Percentiles rank a stretch among this genome's conserved stretches.
Evolutionary conservation across 2,113 vertebrate species (phyloP).

Genomic region (Beaufortia kweichowensis): DNA sequence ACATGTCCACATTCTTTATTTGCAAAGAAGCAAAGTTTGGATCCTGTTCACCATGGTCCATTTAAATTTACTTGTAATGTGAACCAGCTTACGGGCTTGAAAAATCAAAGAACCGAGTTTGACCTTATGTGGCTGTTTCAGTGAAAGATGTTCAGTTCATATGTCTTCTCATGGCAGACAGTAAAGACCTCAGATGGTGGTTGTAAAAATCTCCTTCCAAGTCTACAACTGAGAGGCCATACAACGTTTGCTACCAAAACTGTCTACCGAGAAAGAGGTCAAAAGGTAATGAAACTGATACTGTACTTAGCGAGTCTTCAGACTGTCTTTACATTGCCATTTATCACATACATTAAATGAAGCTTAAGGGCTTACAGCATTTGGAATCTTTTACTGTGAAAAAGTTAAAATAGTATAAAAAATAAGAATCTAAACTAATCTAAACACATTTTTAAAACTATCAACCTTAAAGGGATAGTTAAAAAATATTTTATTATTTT

Average conservation of each 20-base stretch:
- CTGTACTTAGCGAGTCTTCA: slow-evolving; percentile 14
- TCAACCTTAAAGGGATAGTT: too few species aligned
- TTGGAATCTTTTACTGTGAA: too few species aligned
- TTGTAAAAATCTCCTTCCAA: slow-evolving; percentile 19
- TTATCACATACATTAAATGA: too few species aligned
- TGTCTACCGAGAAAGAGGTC: slow-evolving; percentile 1
- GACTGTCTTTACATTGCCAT: neutral
- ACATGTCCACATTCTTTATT: slow-evolving; percentile 24
- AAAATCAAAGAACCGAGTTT: slow-evolving; percentile 25
- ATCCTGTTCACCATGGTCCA: slow-evolving; percentile 13
- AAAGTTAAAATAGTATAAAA: too few species aligned
- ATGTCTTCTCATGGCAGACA: slow-evolving; percentile 13
- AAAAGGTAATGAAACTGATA: slow-evolving; percentile 27
- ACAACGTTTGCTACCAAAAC: neutral
- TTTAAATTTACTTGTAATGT: slow-evolving; percentile 24
- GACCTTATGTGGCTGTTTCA: slow-evolving; percentile 13
- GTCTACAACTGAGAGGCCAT: neutral
- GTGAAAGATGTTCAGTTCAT: slow-evolving; percentile 1
- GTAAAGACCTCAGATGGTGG: slow-evolving; percentile 26
- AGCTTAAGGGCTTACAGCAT: too few species aligned
- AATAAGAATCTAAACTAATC: too few species aligned
- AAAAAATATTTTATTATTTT: too few species aligned
- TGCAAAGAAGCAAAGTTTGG: slow-evolving; percentile 11
- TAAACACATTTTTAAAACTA: too few species aligned
- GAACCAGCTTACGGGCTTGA: neutral